A percentile compares a stretch with the other conserved stretches of the same genome.
These are phyloP conservation scores for Psilopogon haemacephalus DNA, from an alignment of 2,113 vertebrate species.

Conservation along the genomic window DNA sequence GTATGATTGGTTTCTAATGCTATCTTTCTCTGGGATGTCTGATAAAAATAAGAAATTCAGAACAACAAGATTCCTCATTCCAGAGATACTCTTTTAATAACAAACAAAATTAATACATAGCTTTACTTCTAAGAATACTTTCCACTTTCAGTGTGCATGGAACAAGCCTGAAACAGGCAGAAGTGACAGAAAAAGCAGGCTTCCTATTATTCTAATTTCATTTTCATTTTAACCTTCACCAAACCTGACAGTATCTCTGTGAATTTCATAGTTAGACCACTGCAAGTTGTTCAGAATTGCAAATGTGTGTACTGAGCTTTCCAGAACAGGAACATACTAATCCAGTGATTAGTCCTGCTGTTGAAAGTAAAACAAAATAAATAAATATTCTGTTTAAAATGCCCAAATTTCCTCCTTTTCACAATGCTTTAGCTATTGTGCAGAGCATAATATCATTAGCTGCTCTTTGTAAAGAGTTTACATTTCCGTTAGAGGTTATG, in stretches of 20 bases:
- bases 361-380: background rate
- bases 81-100: background rate
- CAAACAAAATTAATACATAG: background rate
- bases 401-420: background rate
- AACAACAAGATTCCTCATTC: background rate
- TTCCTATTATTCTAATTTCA: background rate
- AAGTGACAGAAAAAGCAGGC: background rate
- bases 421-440: background rate
- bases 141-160: background rate
- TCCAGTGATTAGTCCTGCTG: constrained; percentile 8
- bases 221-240: background rate
- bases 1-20: background rate
- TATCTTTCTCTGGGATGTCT: background rate
- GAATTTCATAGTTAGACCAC: background rate
- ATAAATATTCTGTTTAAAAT: too few relatives aligned
- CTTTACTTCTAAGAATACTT: background rate
- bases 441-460: background rate
- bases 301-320: background rate
- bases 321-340: constrained; percentile 8
- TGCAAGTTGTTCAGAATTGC: constrained; percentile 23
- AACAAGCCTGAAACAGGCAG: background rate
- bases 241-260: background rate
- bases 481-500: background rate
- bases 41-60: background rate
- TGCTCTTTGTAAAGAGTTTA: background rate